Percentiles rank a stretch among this genome's conserved stretches.
These are phyloP conservation scores for Zapus hudsonius DNA, from an alignment of 2,113 vertebrate genomes.

Conservation along the genomic window DNA sequence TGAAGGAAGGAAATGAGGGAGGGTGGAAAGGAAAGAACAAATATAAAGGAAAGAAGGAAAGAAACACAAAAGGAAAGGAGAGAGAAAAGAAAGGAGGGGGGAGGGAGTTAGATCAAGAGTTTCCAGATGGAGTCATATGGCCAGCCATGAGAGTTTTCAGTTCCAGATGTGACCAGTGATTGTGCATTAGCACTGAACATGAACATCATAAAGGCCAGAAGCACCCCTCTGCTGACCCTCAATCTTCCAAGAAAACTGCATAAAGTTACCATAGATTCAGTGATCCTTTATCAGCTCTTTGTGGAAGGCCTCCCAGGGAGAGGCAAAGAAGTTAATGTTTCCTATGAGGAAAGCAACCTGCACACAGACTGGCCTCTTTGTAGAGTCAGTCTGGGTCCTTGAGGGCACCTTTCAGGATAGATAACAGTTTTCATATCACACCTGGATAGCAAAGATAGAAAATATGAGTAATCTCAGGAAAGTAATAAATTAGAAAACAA, in stretches of 20 bases:
- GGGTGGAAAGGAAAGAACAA: too few species aligned
- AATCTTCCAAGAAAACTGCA: not conserved
- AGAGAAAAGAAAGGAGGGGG: not conserved
- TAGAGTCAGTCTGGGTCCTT: not conserved
- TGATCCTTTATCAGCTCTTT: not conserved
- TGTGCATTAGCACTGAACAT: not conserved
- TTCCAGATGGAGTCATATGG: not conserved
- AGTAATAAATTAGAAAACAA: not conserved
- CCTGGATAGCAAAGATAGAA: not conserved
- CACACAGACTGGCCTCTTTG: not conserved
- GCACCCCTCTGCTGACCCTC: not conserved
- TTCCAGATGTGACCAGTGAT: not conserved
- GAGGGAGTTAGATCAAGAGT: not conserved
- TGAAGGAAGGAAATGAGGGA: not conserved
- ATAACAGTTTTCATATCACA: not conserved
- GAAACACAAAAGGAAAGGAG: too few species aligned
- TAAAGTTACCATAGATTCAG: not conserved
- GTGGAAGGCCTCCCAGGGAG: not conserved
- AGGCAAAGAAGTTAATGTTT: not conserved
- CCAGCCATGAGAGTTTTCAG: not conserved
- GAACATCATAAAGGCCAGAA: not conserved
- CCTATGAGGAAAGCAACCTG: not conserved
- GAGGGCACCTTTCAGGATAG: slow-evolving; percentile 8
- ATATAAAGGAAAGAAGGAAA: not conserved
- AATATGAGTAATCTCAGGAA: not conserved